Conservation (phyloP, 2,113 vertebrate genomes). For the Lota lota region DNA sequence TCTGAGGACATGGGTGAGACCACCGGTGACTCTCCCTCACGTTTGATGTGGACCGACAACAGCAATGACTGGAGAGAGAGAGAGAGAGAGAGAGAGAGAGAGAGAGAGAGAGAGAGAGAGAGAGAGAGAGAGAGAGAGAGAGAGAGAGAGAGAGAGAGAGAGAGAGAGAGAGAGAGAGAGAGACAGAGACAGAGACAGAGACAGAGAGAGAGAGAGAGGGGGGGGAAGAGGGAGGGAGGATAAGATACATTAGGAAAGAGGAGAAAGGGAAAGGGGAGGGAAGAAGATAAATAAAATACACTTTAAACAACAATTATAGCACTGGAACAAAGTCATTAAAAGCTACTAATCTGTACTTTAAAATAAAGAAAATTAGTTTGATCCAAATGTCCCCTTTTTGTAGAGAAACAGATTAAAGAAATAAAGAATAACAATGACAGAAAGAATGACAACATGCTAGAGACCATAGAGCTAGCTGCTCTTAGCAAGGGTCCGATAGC, state of each 20-base stretch:
- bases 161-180: conserved; percentile 8
- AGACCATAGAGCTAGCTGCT: background rate
- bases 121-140: background rate
- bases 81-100: conserved; percentile 21
- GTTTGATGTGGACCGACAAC: conserved; percentile 97
- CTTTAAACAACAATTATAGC: no score
- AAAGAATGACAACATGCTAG: background rate
- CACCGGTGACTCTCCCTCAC: conserved; percentile 96
- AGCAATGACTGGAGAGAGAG: conserved; percentile 87
- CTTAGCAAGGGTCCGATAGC: no score
- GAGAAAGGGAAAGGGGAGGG: no score
- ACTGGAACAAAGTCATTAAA: no score
- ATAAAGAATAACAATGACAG: background rate
- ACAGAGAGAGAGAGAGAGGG: background rate
- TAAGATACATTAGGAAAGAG: no score
- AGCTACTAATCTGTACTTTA: no score
- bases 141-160: background rate
- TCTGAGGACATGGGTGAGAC: conserved; percentile 96
- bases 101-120: conserved; percentile 1
- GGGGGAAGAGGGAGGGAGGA: background rate
- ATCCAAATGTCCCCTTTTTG: no score
- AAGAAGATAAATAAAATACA: conserved; percentile 3
- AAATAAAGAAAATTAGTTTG: no score
- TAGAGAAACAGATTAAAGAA: background rate
- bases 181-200: conserved; percentile 13